Conservation (phyloP, 2,888 invertebrate genomes). For the Kryphioiulus occultus region DNA sequence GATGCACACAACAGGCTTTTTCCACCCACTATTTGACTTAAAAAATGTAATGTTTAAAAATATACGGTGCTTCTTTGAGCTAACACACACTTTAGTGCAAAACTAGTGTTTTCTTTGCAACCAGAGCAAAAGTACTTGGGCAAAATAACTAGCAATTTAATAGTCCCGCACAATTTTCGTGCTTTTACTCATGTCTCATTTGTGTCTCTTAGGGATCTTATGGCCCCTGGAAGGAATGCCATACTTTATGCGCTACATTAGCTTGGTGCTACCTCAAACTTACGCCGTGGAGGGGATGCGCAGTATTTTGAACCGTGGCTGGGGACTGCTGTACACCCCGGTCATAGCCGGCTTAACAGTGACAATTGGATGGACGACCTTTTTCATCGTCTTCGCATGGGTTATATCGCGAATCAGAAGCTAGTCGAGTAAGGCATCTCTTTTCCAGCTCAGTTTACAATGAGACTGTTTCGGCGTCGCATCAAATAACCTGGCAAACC, state of each 20-base stretch:
- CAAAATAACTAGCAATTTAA: no score
- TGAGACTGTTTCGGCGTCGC: background rate
- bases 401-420: slow-evolving; percentile 10
- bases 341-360: slow-evolving; percentile 75
- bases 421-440: background rate
- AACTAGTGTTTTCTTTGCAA: no score
- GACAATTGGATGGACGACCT: slow-evolving; percentile 3
- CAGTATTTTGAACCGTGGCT: slow-evolving; percentile 78
- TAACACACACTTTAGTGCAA: no score
- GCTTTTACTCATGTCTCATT: background rate
- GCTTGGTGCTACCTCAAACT: slow-evolving; percentile 77
- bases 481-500: slow-evolving; percentile 5
- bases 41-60: no score
- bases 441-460: background rate
- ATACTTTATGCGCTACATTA: slow-evolving; percentile 71
- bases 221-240: slow-evolving; percentile 99
- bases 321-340: slow-evolving; percentile 71
- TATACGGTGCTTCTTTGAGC: no score
- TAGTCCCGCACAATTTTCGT: no score
- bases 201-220: slow-evolving; percentile 75
- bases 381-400: slow-evolving; percentile 42
- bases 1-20: no score
- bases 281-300: slow-evolving; percentile 78
- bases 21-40: no score
- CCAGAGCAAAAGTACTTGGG: no score